A percentile compares a stretch with the other conserved stretches of the same genome.
These are phyloP conservation scores for Hestina assimilis DNA, from an alignment of 1,140 invertebrate species.

Conservation along the genomic window DNA sequence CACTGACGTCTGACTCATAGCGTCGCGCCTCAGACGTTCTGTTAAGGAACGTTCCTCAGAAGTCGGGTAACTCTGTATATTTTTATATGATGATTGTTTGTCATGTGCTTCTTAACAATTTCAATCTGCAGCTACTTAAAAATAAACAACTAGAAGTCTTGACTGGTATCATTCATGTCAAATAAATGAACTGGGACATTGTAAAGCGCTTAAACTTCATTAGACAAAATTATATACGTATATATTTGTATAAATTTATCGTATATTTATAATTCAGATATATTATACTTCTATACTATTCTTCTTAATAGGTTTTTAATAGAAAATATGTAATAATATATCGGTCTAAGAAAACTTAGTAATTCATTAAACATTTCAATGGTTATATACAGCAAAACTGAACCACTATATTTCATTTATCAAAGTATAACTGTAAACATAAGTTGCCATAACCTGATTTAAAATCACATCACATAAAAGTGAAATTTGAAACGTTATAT, in stretches of 20 bases:
- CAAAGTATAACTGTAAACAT: too few species aligned
- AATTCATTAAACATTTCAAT: too few species aligned
- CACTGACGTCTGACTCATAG: conserved; percentile 56
- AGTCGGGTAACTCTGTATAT: conserved; percentile 7
- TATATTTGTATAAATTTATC: neutral
- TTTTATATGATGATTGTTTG: neutral
- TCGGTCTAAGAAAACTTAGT: too few species aligned
- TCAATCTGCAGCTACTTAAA: neutral
- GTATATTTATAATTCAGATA: too few species aligned
- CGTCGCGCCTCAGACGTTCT: conserved; percentile 32
- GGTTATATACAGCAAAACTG: too few species aligned
- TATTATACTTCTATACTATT: too few species aligned
- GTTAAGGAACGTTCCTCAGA: conserved; percentile 14
- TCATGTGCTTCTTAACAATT: neutral
- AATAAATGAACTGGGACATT: neutral
- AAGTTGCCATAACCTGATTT: too few species aligned
- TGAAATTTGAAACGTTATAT: neutral
- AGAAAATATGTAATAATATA: too few species aligned
- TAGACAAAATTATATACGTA: neutral
- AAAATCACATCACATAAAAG: too few species aligned
- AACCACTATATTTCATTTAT: too few species aligned
- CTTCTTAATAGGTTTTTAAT: too few species aligned
- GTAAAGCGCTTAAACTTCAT: neutral
- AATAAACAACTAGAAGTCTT: neutral
- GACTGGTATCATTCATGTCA: neutral